A percentile compares a stretch with the other conserved stretches of the same genome.
phyloP scores from a whole-genome alignment of 2,888 invertebrate genomes.

The Epinotia demarniana region DNA sequence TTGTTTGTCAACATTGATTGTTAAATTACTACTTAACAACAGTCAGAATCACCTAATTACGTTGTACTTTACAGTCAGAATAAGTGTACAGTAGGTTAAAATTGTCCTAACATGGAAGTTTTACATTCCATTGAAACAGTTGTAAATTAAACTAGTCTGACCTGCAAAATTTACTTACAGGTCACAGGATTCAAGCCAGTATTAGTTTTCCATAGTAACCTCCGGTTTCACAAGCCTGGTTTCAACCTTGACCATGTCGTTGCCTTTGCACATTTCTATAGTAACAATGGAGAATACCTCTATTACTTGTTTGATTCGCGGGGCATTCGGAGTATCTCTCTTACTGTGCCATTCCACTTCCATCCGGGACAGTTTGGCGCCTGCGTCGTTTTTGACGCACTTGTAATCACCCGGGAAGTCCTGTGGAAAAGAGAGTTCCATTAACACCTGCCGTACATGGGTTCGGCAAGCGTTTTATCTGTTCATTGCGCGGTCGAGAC shows the following conservation, averaged over 20 bases:
- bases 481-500: no score
- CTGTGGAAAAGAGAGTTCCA: conserved; percentile 56
- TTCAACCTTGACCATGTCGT: conserved; percentile 76
- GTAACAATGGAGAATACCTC: conserved; percentile 74
- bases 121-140: conserved; percentile 1
- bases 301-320: conserved; percentile 67
- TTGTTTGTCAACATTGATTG: not conserved
- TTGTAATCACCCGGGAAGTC: conserved; percentile 76
- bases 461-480: no score
- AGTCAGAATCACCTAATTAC: conserved; percentile 9
- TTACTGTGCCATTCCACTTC: conserved; percentile 65
- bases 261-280: conserved; percentile 72
- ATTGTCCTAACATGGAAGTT: conserved; percentile 10
- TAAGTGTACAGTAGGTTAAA: not conserved
- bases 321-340: conserved; percentile 55
- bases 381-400: conserved; percentile 71
- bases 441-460: not conserved
- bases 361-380: conserved; percentile 73
- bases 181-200: not conserved
- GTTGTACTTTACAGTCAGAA: conserved; percentile 27
- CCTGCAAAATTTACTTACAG: not conserved
- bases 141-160: conserved; percentile 1
- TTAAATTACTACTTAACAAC: conserved; percentile 23
- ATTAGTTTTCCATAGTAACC: conserved; percentile 5
- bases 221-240: conserved; percentile 72